Evolutionary conservation across 2,888 invertebrate species (phyloP), one percentile per base, ranked within the genome.

Genomic region (Slavum lentiscoides): DNA sequence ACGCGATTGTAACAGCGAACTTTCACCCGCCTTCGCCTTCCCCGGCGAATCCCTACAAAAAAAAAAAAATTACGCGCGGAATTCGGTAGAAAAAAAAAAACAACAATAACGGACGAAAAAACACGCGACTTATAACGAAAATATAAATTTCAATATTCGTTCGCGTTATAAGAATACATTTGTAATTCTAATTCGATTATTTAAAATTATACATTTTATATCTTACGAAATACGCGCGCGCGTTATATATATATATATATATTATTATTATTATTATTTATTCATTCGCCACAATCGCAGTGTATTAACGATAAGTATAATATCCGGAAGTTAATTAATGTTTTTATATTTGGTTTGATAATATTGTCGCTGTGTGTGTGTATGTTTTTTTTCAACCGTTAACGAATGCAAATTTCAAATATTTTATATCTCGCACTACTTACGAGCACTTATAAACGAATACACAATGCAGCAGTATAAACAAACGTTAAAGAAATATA

Each of bases 271-370:
- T 30, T 30, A 30, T 30, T 59, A 30, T 67, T 49, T 58, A 75
- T 75, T 66, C 74, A 75, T 43, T 75, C 37, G 39, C 19, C 5
- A 66, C 39, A 21, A 15, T 61, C 37, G 11, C 30, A 37, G 61
- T 49, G 21, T 39, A 39, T 7, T 17, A n/a, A n/a, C 59, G 75
- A 76, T 76, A 76, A 67, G 67, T 58, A n/a, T n/a, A 68, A 30
- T 30, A 68, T 76, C 39, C 75, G 75, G 75, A 76, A 68, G 75
- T 76, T 68, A 76, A 76, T 30, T 59, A 68, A 67, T 59, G 66
- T 58, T 75, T 67, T 2, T 30, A 58, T 67, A 43, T 67, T 59
- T 9, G 19, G 43, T 59, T 76, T 59, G 59, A 68, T 76, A 76
- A 66, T 30, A 30, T 23, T 58, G 58, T 58, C 58, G 55, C 17